Evolutionary conservation across 2,113 vertebrate species (phyloP), one percentile per base, ranked within the genome.

Genomic region (Aptenodytes patagonicus): DNA sequence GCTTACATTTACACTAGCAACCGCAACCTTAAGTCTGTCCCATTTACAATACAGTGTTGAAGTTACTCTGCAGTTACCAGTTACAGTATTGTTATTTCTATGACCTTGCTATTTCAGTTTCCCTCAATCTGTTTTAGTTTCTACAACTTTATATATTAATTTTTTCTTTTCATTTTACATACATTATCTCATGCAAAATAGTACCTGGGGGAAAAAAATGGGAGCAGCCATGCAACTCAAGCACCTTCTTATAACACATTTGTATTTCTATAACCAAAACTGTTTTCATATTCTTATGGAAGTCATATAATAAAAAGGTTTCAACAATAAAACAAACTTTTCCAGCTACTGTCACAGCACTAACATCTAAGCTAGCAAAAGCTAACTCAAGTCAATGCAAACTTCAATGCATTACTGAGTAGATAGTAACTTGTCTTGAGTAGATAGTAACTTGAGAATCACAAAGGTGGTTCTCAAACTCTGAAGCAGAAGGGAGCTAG

Each of bases 201-300:
- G n/a, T 40, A 60, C 52, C 7, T 46, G 11, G 8, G 24, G 18
- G 1, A 0, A 2, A 13, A 25, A 44, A 55, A 26, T 15, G 19
- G 21, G 13, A 62, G 36, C 32, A 92, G 34, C 20, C 34, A 83
- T n/a, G 17, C 51, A 69, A 64, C 32, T 64, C 68, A 31, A 55
- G 28, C 55, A 57, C 16, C 8, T 69, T 75, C 49, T 46, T 42
- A 36, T 4, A 16, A 78, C 24, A 40, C 24, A 32, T 66, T 40
- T 15, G 1, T n/a, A 64, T 49, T 78, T 28, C 60, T 51, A 34
- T 7, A 40, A 73, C 11, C 54, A 61, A 42, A 42, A 10, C 5
- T 36, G 68, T 66, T 61, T 55, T 75, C 55, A 51, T 29, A 49
- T 31, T 68, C 46, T 55, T 51, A 44, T 5, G 4, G 34, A 62